Evolutionary conservation across 2,888 invertebrate species (phyloP), one percentile per base, ranked within the genome.

Genomic region (Phaonia tiefii): DNA sequence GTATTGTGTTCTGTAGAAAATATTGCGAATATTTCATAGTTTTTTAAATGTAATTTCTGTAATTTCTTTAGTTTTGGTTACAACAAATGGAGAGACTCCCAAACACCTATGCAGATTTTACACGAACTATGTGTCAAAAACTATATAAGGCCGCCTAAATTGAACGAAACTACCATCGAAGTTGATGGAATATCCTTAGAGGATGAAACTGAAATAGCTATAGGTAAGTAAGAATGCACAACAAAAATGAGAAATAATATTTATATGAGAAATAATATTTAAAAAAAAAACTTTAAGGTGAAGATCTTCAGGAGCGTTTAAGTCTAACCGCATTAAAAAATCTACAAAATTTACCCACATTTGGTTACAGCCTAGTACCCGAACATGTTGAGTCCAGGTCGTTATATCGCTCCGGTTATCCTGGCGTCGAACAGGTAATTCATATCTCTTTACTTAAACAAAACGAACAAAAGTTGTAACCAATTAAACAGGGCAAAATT

Each of bases 311-410:
- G 82, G 95, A 98, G 89, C 93, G 94, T 22, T 92, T 97, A 78
- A 96, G 97, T 56, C 90, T 98, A 73, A 92, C 92, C 70, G 94
- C 95, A 0, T 92, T 98, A 70, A 94, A 94, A 83, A 92, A 93
- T 73, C 94, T 97, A 94, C 92, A 95, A 1, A 93, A 95, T 77
- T 91, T 98, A 78, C 96, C 96, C 0, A 91, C 95, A 70, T 94
- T 95, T 84, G 97, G 97, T 0, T 94, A 93, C 85, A 91, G 92
- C 69, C 90, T 98, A 44, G 96, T 98, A 0, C 97, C 97, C 0
- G 98, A 99, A 88, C 98, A 99, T 89, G 95, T 99, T 5, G 98
- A 99, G 90, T 96, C 96, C 0, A 92, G 98, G 72, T 93, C 95
- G 0, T 92, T 99, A 13, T 95, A 93, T 87, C 93, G 95, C 86